Evolutionary conservation across 1,140 invertebrate genomes (phyloP).

Genomic region (Hypothenemus hampei): DNA sequence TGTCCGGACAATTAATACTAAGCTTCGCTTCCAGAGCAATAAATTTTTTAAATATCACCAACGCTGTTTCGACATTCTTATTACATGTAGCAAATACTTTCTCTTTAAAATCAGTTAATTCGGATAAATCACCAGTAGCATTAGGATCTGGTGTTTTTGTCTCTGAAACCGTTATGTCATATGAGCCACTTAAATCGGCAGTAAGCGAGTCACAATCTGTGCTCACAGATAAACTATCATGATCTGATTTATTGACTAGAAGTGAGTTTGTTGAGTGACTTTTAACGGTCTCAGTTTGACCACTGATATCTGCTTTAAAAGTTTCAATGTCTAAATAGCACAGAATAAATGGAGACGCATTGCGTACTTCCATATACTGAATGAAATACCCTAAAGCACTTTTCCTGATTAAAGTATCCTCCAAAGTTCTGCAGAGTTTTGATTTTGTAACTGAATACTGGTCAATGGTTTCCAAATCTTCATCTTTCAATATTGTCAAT

Average conservation of each 20-base stretch:
- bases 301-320: constrained; percentile 45
- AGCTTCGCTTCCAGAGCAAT: constrained; percentile 49
- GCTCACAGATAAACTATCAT: constrained; percentile 45
- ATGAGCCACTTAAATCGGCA: constrained; percentile 40
- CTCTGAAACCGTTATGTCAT: constrained; percentile 32
- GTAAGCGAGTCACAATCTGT: constrained; percentile 45
- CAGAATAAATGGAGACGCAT: constrained; percentile 54
- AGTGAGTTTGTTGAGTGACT: constrained; percentile 20
- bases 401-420: constrained; percentile 62
- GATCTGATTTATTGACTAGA: constrained; percentile 31
- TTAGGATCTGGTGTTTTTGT: constrained; percentile 27
- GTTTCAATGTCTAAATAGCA: constrained; percentile 73
- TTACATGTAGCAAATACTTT: constrained; percentile 3
- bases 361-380: constrained; percentile 63
- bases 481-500: too few relatives aligned
- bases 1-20: constrained; percentile 47
- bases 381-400: constrained; percentile 68
- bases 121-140: constrained; percentile 13
- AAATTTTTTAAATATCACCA: constrained; percentile 54
- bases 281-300: constrained; percentile 9
- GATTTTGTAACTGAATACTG: too few relatives aligned
- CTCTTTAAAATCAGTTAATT: constrained; percentile 7
- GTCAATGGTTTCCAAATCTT: too few relatives aligned
- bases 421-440: constrained; percentile 57
- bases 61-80: constrained; percentile 48